Evolutionary conservation across 1,140 invertebrate genomes (phyloP).

Genomic region (Phymorhynchus buccinoides): DNA sequence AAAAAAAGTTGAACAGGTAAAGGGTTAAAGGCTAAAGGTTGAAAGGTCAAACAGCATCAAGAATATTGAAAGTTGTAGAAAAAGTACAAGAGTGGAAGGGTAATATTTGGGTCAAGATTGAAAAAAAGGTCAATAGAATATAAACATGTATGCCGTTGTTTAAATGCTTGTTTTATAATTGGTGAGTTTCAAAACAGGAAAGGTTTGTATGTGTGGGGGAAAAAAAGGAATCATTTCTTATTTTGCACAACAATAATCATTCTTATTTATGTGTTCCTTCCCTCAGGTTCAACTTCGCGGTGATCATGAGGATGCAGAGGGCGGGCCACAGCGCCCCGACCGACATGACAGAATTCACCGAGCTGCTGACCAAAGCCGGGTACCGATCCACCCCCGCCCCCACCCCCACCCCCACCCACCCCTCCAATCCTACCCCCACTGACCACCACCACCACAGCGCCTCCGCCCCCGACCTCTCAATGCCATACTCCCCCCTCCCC

Average conservation of each 20-base stretch:
- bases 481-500: neutral
- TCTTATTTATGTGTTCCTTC: neutral
- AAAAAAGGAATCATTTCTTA: no score
- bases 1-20: no score
- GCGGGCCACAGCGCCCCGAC: constrained; percentile 20
- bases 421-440: neutral
- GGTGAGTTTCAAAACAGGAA: no score
- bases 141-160: no score
- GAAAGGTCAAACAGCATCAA: no score
- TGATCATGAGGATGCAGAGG: constrained; percentile 45
- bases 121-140: neutral
- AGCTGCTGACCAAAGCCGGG: constrained; percentile 36
- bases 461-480: constrained; percentile 12
- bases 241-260: no score
- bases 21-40: no score
- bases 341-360: constrained; percentile 41
- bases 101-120: no score
- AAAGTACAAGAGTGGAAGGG: neutral
- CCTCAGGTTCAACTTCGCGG: constrained; percentile 80
- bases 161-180: no score
- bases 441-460: neutral
- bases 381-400: neutral
- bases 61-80: no score
- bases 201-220: no score
- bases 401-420: neutral